Evolutionary conservation across 2,797 vertebrate species (phyloP).

Genomic region (Sebastes oblongus): DNA sequence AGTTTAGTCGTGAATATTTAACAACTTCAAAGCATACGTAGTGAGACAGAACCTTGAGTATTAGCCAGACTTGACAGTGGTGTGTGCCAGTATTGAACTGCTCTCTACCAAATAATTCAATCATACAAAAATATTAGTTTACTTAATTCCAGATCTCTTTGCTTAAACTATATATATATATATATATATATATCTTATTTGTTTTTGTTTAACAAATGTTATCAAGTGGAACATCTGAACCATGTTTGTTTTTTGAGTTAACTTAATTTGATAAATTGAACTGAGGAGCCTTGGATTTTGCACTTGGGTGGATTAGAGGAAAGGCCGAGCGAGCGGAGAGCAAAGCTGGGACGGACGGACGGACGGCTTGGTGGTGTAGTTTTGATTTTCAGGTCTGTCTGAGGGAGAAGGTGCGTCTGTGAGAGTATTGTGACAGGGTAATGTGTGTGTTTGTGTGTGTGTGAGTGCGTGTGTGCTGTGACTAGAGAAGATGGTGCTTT

Average conservation of each 20-base stretch:
- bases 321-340: slow-evolving; percentile 9
- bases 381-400: slow-evolving; percentile 34
- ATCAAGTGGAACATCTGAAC: slow-evolving; percentile 73
- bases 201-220: slow-evolving; percentile 67
- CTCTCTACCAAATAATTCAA: slow-evolving; percentile 87
- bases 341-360: neutral
- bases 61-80: slow-evolving; percentile 82
- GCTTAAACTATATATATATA: slow-evolving; percentile 60
- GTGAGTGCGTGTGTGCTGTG: slow-evolving; percentile 30
- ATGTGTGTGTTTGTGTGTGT: slow-evolving; percentile 9
- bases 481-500: slow-evolving; percentile 55
- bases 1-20: slow-evolving; percentile 73
- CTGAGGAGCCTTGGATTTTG: slow-evolving; percentile 82
- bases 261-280: slow-evolving; percentile 71
- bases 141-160: slow-evolving; percentile 82
- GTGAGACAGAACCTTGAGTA: slow-evolving; percentile 78
- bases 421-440: slow-evolving; percentile 58
- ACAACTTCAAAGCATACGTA: slow-evolving; percentile 67
- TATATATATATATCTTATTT: slow-evolving; percentile 21
- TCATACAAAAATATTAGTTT: slow-evolving; percentile 77
- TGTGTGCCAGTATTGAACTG: slow-evolving; percentile 85
- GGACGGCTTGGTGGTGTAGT: neutral
- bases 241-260: slow-evolving; percentile 55
- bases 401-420: slow-evolving; percentile 10
- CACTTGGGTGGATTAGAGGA: slow-evolving; percentile 76